These are phyloP conservation scores for Euthynnus affinis DNA, from an alignment of 2,797 vertebrate genomes.

Conservation along the genomic window DNA sequence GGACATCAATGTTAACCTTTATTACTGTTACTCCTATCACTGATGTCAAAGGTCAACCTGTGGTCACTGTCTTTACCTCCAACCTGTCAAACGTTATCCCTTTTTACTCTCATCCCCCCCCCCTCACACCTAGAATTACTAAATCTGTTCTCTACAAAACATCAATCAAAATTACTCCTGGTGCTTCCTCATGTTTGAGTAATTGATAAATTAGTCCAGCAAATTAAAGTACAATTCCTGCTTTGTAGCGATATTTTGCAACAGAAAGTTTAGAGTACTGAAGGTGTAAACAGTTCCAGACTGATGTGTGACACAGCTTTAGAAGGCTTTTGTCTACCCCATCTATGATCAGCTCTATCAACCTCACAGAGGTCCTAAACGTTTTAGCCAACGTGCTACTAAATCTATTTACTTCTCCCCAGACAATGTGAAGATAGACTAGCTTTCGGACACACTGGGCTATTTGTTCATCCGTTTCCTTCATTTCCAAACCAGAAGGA, in stretches of 20 bases:
- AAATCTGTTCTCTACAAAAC: neutral
- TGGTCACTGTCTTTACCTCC: slow-evolving; percentile 38
- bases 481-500: neutral
- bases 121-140: neutral
- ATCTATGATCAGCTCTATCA: neutral
- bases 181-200: slow-evolving; percentile 5
- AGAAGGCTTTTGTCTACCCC: neutral
- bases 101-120: slow-evolving; percentile 1
- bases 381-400: neutral
- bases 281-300: neutral
- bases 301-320: neutral
- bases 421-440: slow-evolving; percentile 62
- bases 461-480: neutral
- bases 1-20: slow-evolving; percentile 15
- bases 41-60: slow-evolving; percentile 50
- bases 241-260: neutral
- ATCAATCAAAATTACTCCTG: neutral
- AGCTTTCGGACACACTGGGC: slow-evolving; percentile 27
- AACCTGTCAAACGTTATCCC: neutral
- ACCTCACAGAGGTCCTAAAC: neutral
- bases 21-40: slow-evolving; percentile 16
- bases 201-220: neutral
- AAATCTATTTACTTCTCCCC: slow-evolving; percentile 24
- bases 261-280: neutral
- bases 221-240: neutral